These are phyloP conservation scores for Cyprinodon brontotheroides DNA, from an alignment of 2,113 vertebrate genomes.

Conservation along the genomic window DNA sequence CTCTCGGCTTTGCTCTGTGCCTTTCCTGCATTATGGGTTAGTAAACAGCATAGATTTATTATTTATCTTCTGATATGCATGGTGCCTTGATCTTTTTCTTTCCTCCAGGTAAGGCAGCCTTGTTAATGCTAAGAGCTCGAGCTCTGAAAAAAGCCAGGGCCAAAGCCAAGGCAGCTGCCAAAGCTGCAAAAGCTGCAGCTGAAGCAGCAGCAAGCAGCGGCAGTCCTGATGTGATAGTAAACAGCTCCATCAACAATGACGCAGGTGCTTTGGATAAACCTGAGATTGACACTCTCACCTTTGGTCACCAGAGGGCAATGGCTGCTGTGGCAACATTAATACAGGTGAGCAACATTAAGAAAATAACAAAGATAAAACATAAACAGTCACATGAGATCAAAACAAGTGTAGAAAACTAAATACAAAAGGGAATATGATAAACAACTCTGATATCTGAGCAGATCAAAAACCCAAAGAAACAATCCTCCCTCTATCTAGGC, in stretches of 20 bases:
- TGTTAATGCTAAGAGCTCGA: slow-evolving; percentile 83
- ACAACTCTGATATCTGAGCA: neutral
- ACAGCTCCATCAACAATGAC: slow-evolving; percentile 44
- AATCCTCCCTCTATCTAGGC: slow-evolving; percentile 54
- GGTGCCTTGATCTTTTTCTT: neutral
- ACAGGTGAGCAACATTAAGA: slow-evolving; percentile 48
- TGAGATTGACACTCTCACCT: slow-evolving; percentile 61
- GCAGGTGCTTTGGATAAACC: slow-evolving; percentile 23
- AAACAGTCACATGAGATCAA: neutral
- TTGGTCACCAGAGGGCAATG: slow-evolving; percentile 77
- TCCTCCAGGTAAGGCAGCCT: slow-evolving; percentile 76
- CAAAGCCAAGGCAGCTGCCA: slow-evolving; percentile 67
- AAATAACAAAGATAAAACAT: neutral
- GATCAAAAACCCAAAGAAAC: neutral
- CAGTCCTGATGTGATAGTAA: slow-evolving; percentile 65
- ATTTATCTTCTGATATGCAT: neutral
- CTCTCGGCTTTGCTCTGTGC: slow-evolving; percentile 82
- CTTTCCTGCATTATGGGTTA: slow-evolving; percentile 84
- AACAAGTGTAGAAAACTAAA: neutral
- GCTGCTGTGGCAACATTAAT: slow-evolving; percentile 69
- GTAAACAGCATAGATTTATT: neutral
- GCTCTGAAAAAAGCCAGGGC: slow-evolving; percentile 69
- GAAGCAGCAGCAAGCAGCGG: slow-evolving; percentile 72
- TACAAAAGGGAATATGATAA: neutral
- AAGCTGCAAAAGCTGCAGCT: slow-evolving; percentile 76